Evolutionary conservation across 30 jellyfish, hydroid and myxozoan species (phyloP).

Genomic region (Clytia hemisphaerica): DNA sequence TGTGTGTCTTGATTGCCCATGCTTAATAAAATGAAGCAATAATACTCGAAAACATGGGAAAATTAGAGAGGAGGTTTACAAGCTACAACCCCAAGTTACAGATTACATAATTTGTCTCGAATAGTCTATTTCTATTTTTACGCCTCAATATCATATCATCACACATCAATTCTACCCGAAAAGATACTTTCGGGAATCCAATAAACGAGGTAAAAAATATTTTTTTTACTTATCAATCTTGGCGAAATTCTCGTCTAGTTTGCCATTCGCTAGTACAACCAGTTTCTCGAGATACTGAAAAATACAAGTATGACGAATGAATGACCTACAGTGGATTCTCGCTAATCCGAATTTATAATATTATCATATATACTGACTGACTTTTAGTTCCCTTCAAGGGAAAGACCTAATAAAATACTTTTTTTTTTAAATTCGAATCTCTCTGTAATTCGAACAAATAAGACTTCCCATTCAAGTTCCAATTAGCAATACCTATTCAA

Average conservation of each 20-base stretch:
- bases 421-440: no score
- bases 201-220: not conserved
- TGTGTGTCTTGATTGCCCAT: no score
- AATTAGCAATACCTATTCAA: no score
- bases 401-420: not conserved
- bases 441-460: no score
- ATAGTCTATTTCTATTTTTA: no score
- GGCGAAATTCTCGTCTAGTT: conserved; percentile 53
- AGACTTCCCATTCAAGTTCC: no score
- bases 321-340: not conserved
- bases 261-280: conserved; percentile 55
- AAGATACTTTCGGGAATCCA: not conserved
- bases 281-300: conserved; percentile 51
- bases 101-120: no score
- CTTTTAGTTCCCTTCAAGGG: not conserved
- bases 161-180: not conserved
- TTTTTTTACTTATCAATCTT: conserved; percentile 51
- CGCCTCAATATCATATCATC: no score
- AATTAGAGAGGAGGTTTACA: no score
- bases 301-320: not conserved
- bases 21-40: no score
- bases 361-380: not conserved
- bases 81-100: no score
- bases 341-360: not conserved
- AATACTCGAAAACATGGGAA: no score